Evolutionary conservation across 2,888 invertebrate species (phyloP).

Genomic region (Stictocephala bisonia): DNA sequence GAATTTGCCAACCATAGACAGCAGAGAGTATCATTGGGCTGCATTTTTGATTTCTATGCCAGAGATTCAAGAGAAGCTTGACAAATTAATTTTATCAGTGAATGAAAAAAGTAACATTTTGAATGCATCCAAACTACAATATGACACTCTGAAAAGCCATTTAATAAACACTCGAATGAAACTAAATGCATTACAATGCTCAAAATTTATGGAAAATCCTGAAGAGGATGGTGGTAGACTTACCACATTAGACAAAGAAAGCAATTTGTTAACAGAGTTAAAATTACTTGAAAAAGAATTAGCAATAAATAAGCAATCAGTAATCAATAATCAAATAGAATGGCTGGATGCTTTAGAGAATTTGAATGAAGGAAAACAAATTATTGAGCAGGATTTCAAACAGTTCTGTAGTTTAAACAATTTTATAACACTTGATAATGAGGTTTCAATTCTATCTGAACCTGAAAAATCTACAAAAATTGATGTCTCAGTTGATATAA

Average conservation of each 20-base stretch:
- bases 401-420: neutral
- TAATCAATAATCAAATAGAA: slow-evolving; percentile 5
- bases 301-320: neutral
- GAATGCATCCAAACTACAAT: neutral
- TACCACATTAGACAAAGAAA: slow-evolving; percentile 1
- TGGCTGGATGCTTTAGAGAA: slow-evolving; percentile 22
- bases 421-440: neutral
- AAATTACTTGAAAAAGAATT: slow-evolving; percentile 8
- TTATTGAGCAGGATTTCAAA: neutral
- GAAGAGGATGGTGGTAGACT: neutral
- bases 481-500: too few relatives aligned
- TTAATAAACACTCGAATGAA: too few relatives aligned
- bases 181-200: too few relatives aligned
- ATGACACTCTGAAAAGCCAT: slow-evolving; percentile 2
- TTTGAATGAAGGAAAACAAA: neutral
- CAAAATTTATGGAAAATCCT: neutral
- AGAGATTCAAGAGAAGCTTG: neutral
- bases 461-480: too few relatives aligned
- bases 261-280: neutral
- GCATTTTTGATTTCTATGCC: neutral
- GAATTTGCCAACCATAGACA: neutral
- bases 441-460: neutral
- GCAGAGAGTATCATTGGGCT: slow-evolving; percentile 14
- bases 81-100: neutral
- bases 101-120: slow-evolving; percentile 7